Base-by-base conservation (phyloP, 2,888 invertebrate species). In the Lapara coniferarum region DNA sequence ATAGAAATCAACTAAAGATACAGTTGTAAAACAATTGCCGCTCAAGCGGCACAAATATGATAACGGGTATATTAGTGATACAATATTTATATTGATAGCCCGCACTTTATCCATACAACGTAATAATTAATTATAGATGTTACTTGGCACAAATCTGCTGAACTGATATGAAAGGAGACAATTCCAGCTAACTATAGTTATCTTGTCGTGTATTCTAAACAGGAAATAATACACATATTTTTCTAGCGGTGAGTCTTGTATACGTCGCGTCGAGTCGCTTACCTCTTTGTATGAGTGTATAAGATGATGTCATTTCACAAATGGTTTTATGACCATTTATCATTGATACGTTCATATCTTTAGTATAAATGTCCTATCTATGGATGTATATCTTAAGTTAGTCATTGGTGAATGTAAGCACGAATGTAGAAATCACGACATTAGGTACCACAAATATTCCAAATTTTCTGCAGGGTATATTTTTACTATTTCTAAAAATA, bases 21-120 rank as follows among this genome's bases (percentile, higher is more conserved):
- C 76, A 80, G 81, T 86, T 88, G 89, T 87, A 86, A 79, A 69
- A 73, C 74, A 79, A 78, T 78, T 77, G 74, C 79, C 80, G 76
- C 74, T 73, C 78, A 74, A 70, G 72, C 78, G 75, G 8, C 70
- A 69, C 71, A 70, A 71, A 67, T 57, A 63, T 19, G 68, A 68
- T 68, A 68, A 68, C 37, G 53, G 19, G 37, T 68, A 44, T 63
- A 63, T 49, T 63, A 46, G 46, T 63, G 63, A 10, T 49, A 19
- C 63, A 63, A 63, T 63, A 63, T 63, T 63, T 63, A 63, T 49
- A 63, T 49, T 63, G 10, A 46, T 46, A 46, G 49, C 19, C 49
- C 46, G 63, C 16, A 63, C 49, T 19, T 63, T 63, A 49, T 63
- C 19, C 49, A 63, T 49, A 49, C 8, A 13, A 19, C 19, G 16